Conservation (phyloP, 2,888 invertebrate genomes). For the Ariolimax columbianus region DNA sequence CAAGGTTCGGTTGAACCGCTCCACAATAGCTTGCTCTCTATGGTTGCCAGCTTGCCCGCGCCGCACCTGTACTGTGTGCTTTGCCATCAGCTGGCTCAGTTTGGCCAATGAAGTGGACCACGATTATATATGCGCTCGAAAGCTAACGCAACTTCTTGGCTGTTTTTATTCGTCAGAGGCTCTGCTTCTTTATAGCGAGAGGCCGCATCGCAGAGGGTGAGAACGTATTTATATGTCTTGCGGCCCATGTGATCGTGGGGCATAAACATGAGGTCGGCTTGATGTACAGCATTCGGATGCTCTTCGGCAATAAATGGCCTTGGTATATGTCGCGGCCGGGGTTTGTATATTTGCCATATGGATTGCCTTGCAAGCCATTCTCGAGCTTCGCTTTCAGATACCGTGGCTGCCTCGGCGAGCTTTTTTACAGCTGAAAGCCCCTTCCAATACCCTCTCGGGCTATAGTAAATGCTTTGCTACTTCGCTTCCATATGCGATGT, state of each 20-base stretch:
- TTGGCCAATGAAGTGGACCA: background rate
- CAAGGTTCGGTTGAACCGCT: no score
- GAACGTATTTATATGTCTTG: background rate
- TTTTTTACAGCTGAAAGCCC: slow-evolving; percentile 22
- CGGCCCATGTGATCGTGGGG: background rate
- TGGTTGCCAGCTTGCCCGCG: background rate
- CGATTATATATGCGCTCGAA: background rate
- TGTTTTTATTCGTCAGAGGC: background rate
- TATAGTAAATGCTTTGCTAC: background rate
- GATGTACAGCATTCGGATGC: background rate
- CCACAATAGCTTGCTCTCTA: background rate
- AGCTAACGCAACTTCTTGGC: background rate
- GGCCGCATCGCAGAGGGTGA: background rate
- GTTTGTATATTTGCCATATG: background rate
- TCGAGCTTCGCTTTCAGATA: background rate
- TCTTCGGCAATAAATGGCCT: background rate
- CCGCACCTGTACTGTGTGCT: background rate
- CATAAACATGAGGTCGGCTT: no score
- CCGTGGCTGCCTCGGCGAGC: slow-evolving; percentile 18
- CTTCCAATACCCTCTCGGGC: background rate
- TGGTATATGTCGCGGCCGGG: background rate
- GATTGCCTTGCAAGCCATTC: background rate
- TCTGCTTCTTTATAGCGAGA: background rate
- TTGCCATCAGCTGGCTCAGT: background rate
- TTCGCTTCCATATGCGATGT: slow-evolving; percentile 13